Evolutionary conservation across 1,140 invertebrate species (phyloP), one percentile per base, ranked within the genome.

Genomic region (Drosophila pruinosa): DNA sequence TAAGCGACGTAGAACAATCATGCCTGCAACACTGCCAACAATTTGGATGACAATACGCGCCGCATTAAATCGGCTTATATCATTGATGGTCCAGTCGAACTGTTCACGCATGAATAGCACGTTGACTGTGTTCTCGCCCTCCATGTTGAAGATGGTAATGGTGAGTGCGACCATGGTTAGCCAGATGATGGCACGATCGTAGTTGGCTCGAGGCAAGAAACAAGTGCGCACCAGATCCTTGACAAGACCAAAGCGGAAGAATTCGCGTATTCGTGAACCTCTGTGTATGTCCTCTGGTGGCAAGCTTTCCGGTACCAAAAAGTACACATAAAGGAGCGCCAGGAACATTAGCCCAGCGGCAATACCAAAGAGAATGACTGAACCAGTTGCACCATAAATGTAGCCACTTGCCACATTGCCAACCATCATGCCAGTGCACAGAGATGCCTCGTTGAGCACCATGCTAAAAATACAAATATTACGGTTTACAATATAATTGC

Each of bases 91-190:
- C 95, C 95, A 96, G 19, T 93, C 91, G 15, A 96, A 92, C 80
- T 94, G 93, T 38, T 94, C 92, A 61, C 93, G 94, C 12, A 93
- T 81, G 67, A 94, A 96, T 43, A 95, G 76, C 75, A 93, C 95
- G 34, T 92, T 92, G 10, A 95, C 91, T 26, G 92, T 89, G 8
- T 89, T 69, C 45, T 90, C 89, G 8, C 89, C 89, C 74, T 94
- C 92, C 24, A 93, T 78, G 6, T 92, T 90, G 53, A 95, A 92
- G 31, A 94, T 91, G 7, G 91, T 91, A 1, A 95, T 65, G 4
- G 92, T 92, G 38, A 95, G 92, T 0, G 92, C 92, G 5, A 93
- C 26, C 64, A 95, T 93, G 5, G 94, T 92, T n/a, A 94, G 89
- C 85, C 95, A 93, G 4, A 96, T 92, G 53, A 94, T 93, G 1